Evolutionary conservation across 2,888 invertebrate genomes (phyloP).

Genomic region (Drosophila setosimentum): DNA sequence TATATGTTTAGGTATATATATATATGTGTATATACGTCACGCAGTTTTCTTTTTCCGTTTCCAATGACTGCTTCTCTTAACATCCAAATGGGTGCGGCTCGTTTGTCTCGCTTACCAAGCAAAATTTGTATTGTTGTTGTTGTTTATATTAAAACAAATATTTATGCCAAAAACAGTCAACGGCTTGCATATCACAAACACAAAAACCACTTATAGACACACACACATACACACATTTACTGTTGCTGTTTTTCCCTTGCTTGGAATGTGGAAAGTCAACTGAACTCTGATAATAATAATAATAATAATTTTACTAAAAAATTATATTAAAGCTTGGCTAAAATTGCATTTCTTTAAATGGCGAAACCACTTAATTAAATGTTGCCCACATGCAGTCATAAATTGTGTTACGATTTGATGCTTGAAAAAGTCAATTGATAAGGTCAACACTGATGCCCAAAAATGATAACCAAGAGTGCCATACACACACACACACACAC

Average conservation of each 20-base stretch:
- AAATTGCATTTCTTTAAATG: slow-evolving; percentile 4
- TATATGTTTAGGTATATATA: no score
- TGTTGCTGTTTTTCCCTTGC: slow-evolving; percentile 21
- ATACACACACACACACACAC: neutral
- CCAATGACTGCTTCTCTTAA: slow-evolving; percentile 48
- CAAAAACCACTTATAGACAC: neutral
- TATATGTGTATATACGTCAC: slow-evolving; percentile 30
- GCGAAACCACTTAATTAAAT: neutral
- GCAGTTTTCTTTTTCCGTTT: slow-evolving; percentile 67
- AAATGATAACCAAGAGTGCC: slow-evolving; percentile 18
- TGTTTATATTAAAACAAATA: slow-evolving; percentile 43
- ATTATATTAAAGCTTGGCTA: neutral
- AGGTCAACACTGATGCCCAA: slow-evolving; percentile 51
- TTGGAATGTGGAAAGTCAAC: neutral
- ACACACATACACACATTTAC: neutral
- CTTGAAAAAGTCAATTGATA: slow-evolving; percentile 44
- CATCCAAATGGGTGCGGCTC: slow-evolving; percentile 41
- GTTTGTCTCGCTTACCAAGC: slow-evolving; percentile 18
- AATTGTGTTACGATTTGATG: slow-evolving; percentile 6
- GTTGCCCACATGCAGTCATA: neutral
- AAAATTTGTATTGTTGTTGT: slow-evolving; percentile 15
- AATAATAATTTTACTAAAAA: neutral
- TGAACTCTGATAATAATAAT: neutral
- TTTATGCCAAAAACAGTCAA: slow-evolving; percentile 44
- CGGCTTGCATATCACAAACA: slow-evolving; percentile 24